phyloP scores from a whole-genome alignment of 2,797 vertebrate species.

The Diplodus puntazzo region DNA sequence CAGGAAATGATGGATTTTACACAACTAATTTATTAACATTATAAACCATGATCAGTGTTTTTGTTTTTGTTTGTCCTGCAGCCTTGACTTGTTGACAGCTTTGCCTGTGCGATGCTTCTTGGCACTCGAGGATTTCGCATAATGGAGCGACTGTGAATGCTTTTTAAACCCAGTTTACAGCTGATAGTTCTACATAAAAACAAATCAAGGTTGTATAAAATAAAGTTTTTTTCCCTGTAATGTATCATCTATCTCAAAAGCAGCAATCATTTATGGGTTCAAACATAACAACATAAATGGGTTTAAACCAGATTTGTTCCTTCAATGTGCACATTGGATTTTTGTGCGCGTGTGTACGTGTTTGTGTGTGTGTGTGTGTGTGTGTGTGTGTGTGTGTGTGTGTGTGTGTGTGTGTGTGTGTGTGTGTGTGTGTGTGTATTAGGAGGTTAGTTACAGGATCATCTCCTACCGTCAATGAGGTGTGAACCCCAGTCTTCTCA shows the following conservation, averaged over 20 bases:
- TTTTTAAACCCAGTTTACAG: background rate
- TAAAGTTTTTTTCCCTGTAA: background rate
- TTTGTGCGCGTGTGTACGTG: background rate
- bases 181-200: background rate
- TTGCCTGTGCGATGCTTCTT: background rate
- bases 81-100: background rate
- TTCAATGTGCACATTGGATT: constrained; percentile 3
- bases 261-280: background rate
- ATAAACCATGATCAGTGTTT: background rate
- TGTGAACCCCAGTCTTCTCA: constrained; percentile 78
- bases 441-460: constrained; percentile 76
- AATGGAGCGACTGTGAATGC: background rate
- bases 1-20: background rate
- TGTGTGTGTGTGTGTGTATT: constrained; percentile 53
- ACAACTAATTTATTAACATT: no score
- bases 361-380: background rate
- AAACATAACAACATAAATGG: background rate
- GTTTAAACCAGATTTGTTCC: background rate
- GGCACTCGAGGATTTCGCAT: background rate
- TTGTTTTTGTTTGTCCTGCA: background rate
- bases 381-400: constrained; percentile 1
- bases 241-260: background rate
- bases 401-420: background rate
- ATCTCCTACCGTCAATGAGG: constrained; percentile 77
- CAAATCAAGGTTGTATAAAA: background rate